phyloP scores from a whole-genome alignment of 2,797 vertebrate species.

The Alcedo atthis region DNA sequence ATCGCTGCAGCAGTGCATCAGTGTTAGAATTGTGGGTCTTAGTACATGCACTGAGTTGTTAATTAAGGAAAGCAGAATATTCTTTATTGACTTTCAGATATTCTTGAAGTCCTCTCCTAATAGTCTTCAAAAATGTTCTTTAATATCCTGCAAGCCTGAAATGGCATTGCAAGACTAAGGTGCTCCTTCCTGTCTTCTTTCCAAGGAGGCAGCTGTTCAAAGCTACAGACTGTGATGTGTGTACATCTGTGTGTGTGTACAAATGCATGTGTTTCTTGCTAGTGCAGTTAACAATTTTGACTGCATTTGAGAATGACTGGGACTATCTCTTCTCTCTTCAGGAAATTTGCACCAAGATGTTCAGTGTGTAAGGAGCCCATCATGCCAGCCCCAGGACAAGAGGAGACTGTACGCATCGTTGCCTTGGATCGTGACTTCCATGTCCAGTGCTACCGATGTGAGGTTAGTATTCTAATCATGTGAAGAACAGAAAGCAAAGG shows the following conservation, averaged over 20 bases:
- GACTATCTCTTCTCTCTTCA: slow-evolving; percentile 49
- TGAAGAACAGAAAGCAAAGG: background rate
- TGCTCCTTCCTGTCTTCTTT: background rate
- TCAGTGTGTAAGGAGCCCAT: slow-evolving; percentile 96
- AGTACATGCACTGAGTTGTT: background rate
- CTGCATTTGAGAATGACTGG: background rate
- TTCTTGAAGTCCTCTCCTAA: background rate
- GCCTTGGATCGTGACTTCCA: slow-evolving; percentile 98
- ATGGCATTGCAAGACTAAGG: background rate
- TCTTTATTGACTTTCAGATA: background rate
- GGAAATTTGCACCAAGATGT: slow-evolving; percentile 97
- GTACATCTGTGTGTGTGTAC: background rate
- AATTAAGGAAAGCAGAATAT: background rate
- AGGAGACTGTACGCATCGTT: slow-evolving; percentile 97
- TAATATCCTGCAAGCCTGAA: background rate
- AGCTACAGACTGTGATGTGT: background rate
- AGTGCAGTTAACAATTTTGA: background rate
- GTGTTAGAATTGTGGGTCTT: fast-evolving
- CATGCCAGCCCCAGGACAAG: slow-evolving; percentile 96
- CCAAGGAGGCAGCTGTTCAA: background rate
- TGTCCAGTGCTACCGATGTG: slow-evolving; percentile 96
- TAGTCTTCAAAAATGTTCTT: background rate
- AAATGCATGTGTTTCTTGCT: background rate
- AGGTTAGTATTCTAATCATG: slow-evolving; percentile 79
- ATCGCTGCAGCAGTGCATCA: background rate